Base-by-base conservation (phyloP, 1,140 invertebrate genomes). In the Eurytemora carolleeae region DNA sequence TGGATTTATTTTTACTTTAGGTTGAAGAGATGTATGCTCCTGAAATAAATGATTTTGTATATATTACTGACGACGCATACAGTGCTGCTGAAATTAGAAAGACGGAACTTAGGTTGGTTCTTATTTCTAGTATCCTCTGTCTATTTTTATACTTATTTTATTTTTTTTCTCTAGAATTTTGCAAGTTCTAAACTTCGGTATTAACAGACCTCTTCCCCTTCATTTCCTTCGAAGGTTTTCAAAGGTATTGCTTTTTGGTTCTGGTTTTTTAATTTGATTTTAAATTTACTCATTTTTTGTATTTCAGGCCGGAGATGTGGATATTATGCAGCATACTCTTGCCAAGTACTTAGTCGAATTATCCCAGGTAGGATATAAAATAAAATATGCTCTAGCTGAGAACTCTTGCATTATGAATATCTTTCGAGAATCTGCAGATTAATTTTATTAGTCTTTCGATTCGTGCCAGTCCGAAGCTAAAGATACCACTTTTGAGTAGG, bases 281-380 rank as follows among this genome's bases (percentile, higher is more conserved):
- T 44, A 44, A 12, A 44, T 44, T 44, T n/a, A 44, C 7, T 44
- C n/a, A 12, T 44, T 7, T 44, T 44, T 44, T 12, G 7, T 44
- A 44, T 44, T 44, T 44, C 31, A 44, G 76, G 83, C 81, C 65
- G 82, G 79, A 24, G 54, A 61, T 52, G 67, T 82, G 7, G 80
- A 78, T 66, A 71, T 80, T 17, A 76, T 76, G 61, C 80, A 86
- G 69, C 89, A 96, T 70, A 82, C 81, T 55, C 74, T 94, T 70
- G 88, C 88, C 7, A 97, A 97, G 75, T 97, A 93, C 70, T 80
- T 97, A 57, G 78, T 92, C 66, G 93, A 98, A 71, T 71, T 96
- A 23, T 7, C 31, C n/a, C 31, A 44, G 31, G 31, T 44, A 12
- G 7, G 31, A 44, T 44, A n/a, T 44, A 12, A 7, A 7, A 7